phyloP scores from a whole-genome alignment of 2,888 invertebrate species.

The Acronicta aceris region DNA sequence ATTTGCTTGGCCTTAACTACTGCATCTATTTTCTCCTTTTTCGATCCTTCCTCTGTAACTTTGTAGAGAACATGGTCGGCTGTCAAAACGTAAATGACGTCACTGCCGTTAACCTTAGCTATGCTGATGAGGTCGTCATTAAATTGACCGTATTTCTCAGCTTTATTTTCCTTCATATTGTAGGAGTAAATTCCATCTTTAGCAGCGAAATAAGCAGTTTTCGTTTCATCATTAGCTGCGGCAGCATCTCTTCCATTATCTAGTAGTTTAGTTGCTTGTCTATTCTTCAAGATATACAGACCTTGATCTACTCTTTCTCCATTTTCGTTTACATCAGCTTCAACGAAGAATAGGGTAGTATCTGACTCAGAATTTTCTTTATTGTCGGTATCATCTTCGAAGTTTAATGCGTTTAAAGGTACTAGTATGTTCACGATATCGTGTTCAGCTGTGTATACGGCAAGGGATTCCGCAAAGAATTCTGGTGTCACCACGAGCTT shows the following conservation, averaged over 20 bases:
- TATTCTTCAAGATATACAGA: conserved; percentile 59
- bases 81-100: conserved; percentile 71
- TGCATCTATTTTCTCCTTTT: conserved; percentile 66
- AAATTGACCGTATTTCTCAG: conserved; percentile 70
- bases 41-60: conserved; percentile 71
- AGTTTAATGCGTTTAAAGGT: conserved; percentile 64
- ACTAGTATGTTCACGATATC: conserved; percentile 65
- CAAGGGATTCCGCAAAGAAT: conserved; percentile 57
- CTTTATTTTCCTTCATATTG: conserved; percentile 55
- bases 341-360: conserved; percentile 58
- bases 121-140: conserved; percentile 69
- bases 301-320: conserved; percentile 62
- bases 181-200: conserved; percentile 70
- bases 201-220: conserved; percentile 67
- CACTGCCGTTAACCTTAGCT: conserved; percentile 66
- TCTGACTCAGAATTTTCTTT: conserved; percentile 27
- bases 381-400: conserved; percentile 52
- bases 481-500: conserved; percentile 50
- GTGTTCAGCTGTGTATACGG: conserved; percentile 59
- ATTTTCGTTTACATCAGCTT: conserved; percentile 58
- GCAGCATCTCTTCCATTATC: conserved; percentile 66
- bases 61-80: conserved; percentile 70
- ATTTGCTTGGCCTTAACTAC: conserved; percentile 71
- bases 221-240: conserved; percentile 61
- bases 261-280: conserved; percentile 60